A percentile compares a stretch with the other conserved stretches of the same genome.
phyloP scores from a whole-genome alignment of 2,797 vertebrate genomes.

The Pitangus sulphuratus region DNA sequence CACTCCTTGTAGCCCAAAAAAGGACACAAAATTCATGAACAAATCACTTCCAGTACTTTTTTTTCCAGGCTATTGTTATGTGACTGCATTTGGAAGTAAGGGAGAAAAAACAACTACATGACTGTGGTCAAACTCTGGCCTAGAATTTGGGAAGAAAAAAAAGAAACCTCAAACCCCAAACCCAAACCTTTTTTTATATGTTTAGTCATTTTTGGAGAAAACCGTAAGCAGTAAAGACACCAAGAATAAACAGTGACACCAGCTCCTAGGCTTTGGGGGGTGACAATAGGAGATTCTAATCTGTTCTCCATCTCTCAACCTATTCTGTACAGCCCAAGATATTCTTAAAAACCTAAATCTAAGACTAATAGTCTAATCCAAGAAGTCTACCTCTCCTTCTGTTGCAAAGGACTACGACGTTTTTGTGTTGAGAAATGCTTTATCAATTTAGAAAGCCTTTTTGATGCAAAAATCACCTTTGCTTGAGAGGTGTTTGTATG shows the following conservation, averaged over 20 bases:
- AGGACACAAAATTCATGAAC: constrained; percentile 53
- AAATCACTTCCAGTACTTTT: constrained; percentile 21
- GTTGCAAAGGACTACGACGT: not conserved
- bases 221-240: not conserved
- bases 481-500: not conserved
- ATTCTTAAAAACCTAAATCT: not conserved
- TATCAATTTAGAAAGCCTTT: not conserved
- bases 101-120: constrained; percentile 16
- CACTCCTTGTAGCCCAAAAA: constrained; percentile 30
- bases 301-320: not conserved
- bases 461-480: not conserved
- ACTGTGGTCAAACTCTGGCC: constrained; percentile 34
- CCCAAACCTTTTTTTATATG: not conserved
- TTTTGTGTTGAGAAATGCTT: not conserved
- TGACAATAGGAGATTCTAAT: not conserved
- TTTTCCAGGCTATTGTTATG: constrained; percentile 57
- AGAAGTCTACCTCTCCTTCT: not conserved
- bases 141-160: not conserved
- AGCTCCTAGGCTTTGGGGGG: not conserved
- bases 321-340: not conserved
- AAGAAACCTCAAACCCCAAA: not conserved
- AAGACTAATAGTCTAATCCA: not conserved
- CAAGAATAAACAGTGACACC: not conserved
- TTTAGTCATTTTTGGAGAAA: constrained; percentile 40
- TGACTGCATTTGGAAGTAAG: constrained; percentile 51